Evolutionary conservation across 2,888 invertebrate species (phyloP).

Genomic region (Xestia ashworthii): DNA sequence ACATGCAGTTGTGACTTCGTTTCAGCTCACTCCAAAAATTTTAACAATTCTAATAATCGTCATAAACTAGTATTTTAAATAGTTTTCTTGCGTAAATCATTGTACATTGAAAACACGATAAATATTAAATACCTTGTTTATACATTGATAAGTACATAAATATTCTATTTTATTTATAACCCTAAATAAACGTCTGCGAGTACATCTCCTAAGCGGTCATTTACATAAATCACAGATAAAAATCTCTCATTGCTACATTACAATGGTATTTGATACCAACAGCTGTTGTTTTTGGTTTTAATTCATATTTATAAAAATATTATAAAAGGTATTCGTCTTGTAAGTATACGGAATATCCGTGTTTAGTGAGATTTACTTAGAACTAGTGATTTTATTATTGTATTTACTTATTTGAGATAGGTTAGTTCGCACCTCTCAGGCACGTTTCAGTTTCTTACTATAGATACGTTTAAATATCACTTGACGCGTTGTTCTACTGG

Average conservation of each 20-base stretch:
- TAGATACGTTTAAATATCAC: conserved; percentile 51
- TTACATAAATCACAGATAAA: conserved; percentile 79
- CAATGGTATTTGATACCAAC: conserved; percentile 64
- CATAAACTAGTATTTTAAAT: conserved; percentile 4
- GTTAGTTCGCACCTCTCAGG: conserved; percentile 44
- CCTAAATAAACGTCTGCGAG: conserved; percentile 62
- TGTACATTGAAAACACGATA: conserved; percentile 28
- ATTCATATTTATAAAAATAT: conserved; percentile 48
- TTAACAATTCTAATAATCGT: not conserved
- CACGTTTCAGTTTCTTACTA: conserved; percentile 38
- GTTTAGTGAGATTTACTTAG: conserved; percentile 53
- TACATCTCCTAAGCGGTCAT: conserved; percentile 65
- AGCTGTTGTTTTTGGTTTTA: conserved; percentile 47
- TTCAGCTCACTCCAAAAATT: not conserved
- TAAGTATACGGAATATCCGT: conserved; percentile 45
- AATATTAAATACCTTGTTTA: conserved; percentile 44
- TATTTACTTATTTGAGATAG: conserved; percentile 44
- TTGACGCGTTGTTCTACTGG: conserved; percentile 33
- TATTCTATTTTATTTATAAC: conserved; percentile 47
- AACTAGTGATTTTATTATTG: conserved; percentile 43
- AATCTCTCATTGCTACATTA: conserved; percentile 70
- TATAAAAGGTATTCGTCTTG: conserved; percentile 50
- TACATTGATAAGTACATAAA: conserved; percentile 48
- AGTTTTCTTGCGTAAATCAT: conserved; percentile 8
- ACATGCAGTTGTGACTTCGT: conserved; percentile 6